A percentile compares a stretch with the other conserved stretches of the same genome.
Evolutionary conservation across 2,797 vertebrate genomes (phyloP).

Genomic region (Sebastes steindachneri): DNA sequence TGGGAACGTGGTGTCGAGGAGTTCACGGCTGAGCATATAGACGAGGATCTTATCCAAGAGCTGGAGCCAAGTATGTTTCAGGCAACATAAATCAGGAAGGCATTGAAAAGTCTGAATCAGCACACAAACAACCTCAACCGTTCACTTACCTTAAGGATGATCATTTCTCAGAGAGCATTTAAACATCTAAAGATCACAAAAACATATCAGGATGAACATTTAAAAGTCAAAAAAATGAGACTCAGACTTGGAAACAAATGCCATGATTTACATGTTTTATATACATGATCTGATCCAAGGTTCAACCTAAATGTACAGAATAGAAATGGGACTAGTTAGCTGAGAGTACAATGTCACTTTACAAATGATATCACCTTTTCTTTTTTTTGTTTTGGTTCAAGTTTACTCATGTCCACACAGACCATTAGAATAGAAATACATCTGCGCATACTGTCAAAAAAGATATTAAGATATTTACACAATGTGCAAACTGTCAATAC

Average conservation of each 20-base stretch:
- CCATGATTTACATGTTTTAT: slow-evolving; percentile 89
- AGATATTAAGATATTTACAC: slow-evolving; percentile 82
- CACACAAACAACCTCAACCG: not conserved
- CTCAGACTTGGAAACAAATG: slow-evolving; percentile 84
- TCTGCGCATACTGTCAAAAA: slow-evolving; percentile 75
- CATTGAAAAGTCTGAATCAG: not conserved
- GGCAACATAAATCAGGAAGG: not conserved
- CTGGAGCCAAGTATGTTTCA: not conserved
- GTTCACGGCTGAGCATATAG: not conserved
- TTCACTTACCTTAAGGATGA: slow-evolving; percentile 74
- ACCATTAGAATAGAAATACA: slow-evolving; percentile 79
- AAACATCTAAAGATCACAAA: not conserved
- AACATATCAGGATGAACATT: not conserved
- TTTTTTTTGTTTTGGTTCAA: slow-evolving; percentile 70
- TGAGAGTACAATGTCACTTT: slow-evolving; percentile 72
- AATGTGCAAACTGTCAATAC: slow-evolving; percentile 82
- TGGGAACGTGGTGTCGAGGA: slow-evolving; percentile 75
- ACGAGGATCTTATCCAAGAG: not conserved
- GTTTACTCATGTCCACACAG: slow-evolving; percentile 64
- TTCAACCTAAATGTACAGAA: slow-evolving; percentile 91
- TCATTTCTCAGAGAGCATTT: slow-evolving; percentile 24
- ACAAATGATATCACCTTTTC: slow-evolving; percentile 70
- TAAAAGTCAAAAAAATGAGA: slow-evolving; percentile 60
- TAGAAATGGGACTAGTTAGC: slow-evolving; percentile 83
- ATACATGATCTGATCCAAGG: slow-evolving; percentile 88